A percentile compares a stretch with the other conserved stretches of the same genome.
Conservation (phyloP, 2,113 vertebrate species). For the human (Homo sapiens) region GRCh38 chr4:32186001-32186500, state of each 20-base stretch:
- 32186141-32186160: not conserved
- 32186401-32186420: constrained; percentile 78
- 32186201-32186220: constrained; percentile 44
- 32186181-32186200: not conserved
- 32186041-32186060: rapidly evolving
- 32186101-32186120: not conserved
- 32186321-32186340: constrained; percentile 85
- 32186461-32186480: constrained; percentile 77
- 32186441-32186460: constrained; percentile 81
- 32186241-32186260: constrained; percentile 66
- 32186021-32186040: rapidly evolving
- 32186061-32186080: not conserved
- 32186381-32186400: constrained; percentile 64
- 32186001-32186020: not conserved
- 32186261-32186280: constrained; percentile 78
- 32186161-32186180: not conserved
- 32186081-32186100: not conserved
- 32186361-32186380: constrained; percentile 83
- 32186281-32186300: constrained; percentile 75
- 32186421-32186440: constrained; percentile 83
- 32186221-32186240: constrained; percentile 48
- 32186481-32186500: constrained; percentile 72
- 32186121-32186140: not conserved
- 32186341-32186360: constrained; percentile 83
- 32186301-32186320: constrained; percentile 85